Base-by-base conservation (phyloP, 2,888 invertebrate species). In the Xestia rhomboidea region DNA sequence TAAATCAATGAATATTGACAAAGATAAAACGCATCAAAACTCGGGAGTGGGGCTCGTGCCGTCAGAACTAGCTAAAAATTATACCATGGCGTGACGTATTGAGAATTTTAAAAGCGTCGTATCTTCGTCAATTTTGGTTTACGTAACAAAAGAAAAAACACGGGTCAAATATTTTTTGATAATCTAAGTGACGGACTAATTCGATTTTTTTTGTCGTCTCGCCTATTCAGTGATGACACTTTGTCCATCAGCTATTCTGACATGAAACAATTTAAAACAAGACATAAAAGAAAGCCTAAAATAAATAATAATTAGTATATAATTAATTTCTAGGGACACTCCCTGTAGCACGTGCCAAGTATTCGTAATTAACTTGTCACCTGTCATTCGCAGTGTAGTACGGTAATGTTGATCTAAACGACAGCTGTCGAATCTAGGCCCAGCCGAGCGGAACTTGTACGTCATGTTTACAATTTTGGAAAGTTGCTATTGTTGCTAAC, bases 311-410 rank as follows among this genome's bases (percentile, higher is more conserved):
- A 70, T 13, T 11, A 46, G 1, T 27, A 11, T 24, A 62, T 66
- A 72, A 57, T 73, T 70, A 73, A 82, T 85, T 66, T 38, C 34
- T 67, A 71, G 75, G 62, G 51, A 73, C 49, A 49, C n/a, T 60
- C 54, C 38, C 34, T 18, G 70, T 66, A 44, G 49, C 21, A 34
- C 54, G 70, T 70, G 86, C 71, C 84, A 88, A 79, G 49, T 69
- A 79, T 86, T 82, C 70, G 51, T 66, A 82, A 84, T 88, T 83
- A 83, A 46, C 83, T 77, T 82, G 86, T 87, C 84, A 83, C 77
- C 18, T 81, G 76, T 73, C 79, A 74, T 44, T 54, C 44, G 49
- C 66, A 62, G 30, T 77, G 73, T 72, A 74, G n/a, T 68, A 71
- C 64, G 64, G 34, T 34, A 73, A 57, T 70, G 75, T 79, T 73